Base-by-base conservation (phyloP, 2,888 invertebrate genomes). In the Andrena minutula region DNA sequence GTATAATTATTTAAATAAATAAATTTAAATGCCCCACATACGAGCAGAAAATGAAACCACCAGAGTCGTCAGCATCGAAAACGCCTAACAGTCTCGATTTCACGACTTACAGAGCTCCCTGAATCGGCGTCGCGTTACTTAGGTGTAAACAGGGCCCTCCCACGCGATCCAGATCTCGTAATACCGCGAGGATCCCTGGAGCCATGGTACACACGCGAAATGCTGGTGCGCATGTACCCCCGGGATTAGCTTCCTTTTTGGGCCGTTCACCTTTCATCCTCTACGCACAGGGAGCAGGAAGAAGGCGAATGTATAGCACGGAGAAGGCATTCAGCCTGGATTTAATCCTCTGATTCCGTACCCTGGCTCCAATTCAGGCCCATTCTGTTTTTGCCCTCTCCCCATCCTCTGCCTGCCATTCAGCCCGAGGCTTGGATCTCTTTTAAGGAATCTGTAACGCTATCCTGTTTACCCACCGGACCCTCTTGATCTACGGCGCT, bases 301-400 rank as follows among this genome's bases (percentile, higher is more conserved):
- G 69, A 58, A 82, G 26, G 28, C 58, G 76, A 71, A 71, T 61
- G 58, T 58, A 63, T 30, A 70, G 26, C 60, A 74, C 53, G 35
- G 66, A 69, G 79, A 69, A 58, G 72, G 86, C 81, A 90, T 91
- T 90, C 89, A 89, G 79, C 51, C 66, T 30, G 20, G 79, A 88
- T 91, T 26, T 93, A 93, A 93, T 93, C 93, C 92, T 90, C 90
- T 92, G 92, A 93, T 93, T 93, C 89, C 90, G 89, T 90, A 89
- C 23, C 83, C 79, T 85, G 86, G 82, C 87, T 89, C 88, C 82
- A 72, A 89, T 91, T 91, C 89, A 82, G 70, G 49, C 83, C 56
- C 78, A 79, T 82, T 76, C 74, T 75, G 63, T 73, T 28, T 61
- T 78, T 73, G 63, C 58, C 68, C 79, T 70, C 73, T 71, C 51